A percentile compares a stretch with the other conserved stretches of the same genome.
Evolutionary conservation across 92 coral and sea anemone genomes (phyloP).

Genomic region (Actinernus sp.): DNA sequence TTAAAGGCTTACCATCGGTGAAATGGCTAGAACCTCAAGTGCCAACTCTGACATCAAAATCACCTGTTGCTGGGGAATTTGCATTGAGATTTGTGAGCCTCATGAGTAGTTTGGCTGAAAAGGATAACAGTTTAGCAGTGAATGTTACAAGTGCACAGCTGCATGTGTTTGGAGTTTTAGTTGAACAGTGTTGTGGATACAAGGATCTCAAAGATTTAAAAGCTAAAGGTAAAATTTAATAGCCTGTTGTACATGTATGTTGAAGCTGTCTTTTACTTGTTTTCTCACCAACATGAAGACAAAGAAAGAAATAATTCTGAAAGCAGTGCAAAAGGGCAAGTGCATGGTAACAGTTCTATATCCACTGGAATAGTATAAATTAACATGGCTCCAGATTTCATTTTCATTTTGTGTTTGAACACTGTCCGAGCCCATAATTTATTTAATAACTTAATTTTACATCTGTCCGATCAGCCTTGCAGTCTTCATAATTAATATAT

Average conservation of each 20-base stretch:
- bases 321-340: too few species aligned
- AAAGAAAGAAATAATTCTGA: too few species aligned
- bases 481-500: too few species aligned
- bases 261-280: too few species aligned
- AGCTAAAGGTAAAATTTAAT: slow-evolving; percentile 78
- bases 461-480: too few species aligned
- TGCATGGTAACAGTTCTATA: too few species aligned
- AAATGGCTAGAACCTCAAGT: slow-evolving; percentile 86
- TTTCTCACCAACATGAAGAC: too few species aligned
- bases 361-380: too few species aligned
- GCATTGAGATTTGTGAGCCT: slow-evolving; percentile 88
- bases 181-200: slow-evolving; percentile 72
- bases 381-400: too few species aligned
- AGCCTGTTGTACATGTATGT: background rate
- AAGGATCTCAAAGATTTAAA: slow-evolving; percentile 64
- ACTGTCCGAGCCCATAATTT: too few species aligned
- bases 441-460: too few species aligned
- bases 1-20: slow-evolving; percentile 76
- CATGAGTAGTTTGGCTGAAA: slow-evolving; percentile 79
- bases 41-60: slow-evolving; percentile 29
- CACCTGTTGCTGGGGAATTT: slow-evolving; percentile 92
- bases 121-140: slow-evolving; percentile 62
- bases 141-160: slow-evolving; percentile 69
- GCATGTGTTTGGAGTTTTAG: slow-evolving; percentile 68
- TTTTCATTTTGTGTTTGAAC: too few species aligned